Conservation (phyloP, 2,797 vertebrate species). For the Lophius americanus region DNA sequence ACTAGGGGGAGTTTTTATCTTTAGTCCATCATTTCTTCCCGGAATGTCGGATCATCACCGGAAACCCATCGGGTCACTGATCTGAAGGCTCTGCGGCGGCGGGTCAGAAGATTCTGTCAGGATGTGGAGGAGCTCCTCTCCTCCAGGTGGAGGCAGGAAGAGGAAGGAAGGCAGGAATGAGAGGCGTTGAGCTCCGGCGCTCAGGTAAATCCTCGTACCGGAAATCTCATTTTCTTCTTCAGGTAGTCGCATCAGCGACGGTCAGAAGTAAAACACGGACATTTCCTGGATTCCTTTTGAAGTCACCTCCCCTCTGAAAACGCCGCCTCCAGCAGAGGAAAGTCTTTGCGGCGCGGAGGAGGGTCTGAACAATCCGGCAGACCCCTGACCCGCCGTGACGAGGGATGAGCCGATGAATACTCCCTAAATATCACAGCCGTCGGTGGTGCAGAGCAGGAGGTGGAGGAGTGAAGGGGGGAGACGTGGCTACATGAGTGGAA, state of each 20-base stretch:
- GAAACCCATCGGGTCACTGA: too few species aligned
- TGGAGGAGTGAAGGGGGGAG: neutral
- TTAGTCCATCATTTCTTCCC: too few species aligned
- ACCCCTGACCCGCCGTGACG: conserved; percentile 20
- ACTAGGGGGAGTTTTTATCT: too few species aligned
- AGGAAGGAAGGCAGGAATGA: too few species aligned
- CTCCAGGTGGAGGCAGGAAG: too few species aligned
- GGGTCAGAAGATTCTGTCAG: too few species aligned
- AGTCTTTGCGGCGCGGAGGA: neutral
- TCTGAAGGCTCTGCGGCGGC: too few species aligned
- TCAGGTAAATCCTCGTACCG: too few species aligned
- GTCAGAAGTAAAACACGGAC: neutral
- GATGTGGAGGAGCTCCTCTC: too few species aligned
- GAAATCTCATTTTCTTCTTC: too few species aligned
- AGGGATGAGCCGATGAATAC: conserved; percentile 37
- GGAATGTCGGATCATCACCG: too few species aligned
- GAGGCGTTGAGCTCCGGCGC: too few species aligned
- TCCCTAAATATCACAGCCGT: conserved; percentile 47
- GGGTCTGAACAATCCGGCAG: conserved; percentile 20
- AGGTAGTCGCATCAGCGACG: neutral
- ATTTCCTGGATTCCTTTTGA: neutral
- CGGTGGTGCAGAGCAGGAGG: neutral
- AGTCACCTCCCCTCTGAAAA: neutral
- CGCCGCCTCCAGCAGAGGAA: neutral
- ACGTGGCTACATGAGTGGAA: neutral